These are phyloP conservation scores for Drusus annulatus DNA, from an alignment of 1,140 invertebrate genomes.

Conservation along the genomic window DNA sequence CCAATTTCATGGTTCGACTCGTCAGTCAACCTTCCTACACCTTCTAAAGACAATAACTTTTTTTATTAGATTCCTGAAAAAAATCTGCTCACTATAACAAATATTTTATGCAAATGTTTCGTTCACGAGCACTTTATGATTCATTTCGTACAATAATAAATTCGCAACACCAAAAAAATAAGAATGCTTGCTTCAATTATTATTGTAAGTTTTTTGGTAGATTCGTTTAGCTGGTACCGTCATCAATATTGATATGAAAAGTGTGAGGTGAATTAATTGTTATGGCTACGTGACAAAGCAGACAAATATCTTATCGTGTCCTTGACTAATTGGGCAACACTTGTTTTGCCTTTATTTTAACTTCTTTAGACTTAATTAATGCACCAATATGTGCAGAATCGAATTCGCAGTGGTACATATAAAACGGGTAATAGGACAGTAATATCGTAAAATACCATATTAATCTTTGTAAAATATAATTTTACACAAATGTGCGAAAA, in stretches of 20 bases:
- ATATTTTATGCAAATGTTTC: background rate
- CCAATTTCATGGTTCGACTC: no score
- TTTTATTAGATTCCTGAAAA: no score
- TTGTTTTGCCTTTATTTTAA: conserved; percentile 12
- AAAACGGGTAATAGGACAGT: no score
- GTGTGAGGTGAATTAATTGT: conserved; percentile 32
- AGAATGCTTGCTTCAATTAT: background rate
- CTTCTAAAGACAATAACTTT: no score
- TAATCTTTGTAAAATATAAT: no score
- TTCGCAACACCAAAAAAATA: background rate
- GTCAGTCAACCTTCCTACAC: no score
- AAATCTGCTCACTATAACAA: background rate
- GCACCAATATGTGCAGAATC: no score
- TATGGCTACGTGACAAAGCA: conserved; percentile 14
- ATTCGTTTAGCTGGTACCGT: background rate
- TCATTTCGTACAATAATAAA: background rate
- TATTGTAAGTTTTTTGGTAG: background rate
- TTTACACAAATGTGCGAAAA: no score
- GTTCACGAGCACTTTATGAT: background rate
- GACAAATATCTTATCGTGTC: conserved; percentile 18
- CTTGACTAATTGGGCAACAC: conserved; percentile 27
- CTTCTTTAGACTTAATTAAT: background rate
- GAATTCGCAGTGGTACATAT: no score
- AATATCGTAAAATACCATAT: no score
- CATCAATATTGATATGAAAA: conserved; percentile 21